Percentiles rank a stretch among this genome's conserved stretches.
Conservation (phyloP, 2,113 vertebrate genomes). For the Sebastes schlegelii region DNA sequence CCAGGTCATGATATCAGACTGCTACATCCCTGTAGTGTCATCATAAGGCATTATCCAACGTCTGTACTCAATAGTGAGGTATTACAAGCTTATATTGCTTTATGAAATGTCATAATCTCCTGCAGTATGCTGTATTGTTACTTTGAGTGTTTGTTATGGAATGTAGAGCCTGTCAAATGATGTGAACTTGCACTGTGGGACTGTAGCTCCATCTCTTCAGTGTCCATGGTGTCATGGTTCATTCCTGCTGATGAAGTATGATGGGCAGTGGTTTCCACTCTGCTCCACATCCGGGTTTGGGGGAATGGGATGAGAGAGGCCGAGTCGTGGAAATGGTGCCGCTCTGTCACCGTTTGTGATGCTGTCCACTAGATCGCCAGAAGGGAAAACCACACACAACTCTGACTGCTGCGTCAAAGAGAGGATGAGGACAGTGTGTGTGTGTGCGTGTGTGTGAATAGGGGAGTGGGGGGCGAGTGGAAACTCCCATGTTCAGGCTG, state of each 20-base stretch:
- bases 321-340: constrained; percentile 38
- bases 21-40: not conserved
- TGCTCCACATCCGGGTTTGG: constrained; percentile 24
- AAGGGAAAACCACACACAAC: constrained; percentile 55
- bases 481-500: constrained; percentile 67
- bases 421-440: constrained; percentile 22
- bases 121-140: not conserved
- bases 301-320: constrained; percentile 9
- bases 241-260: constrained; percentile 12
- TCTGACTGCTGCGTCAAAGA: constrained; percentile 56
- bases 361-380: constrained; percentile 38
- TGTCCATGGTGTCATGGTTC: not conserved
- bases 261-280: constrained; percentile 42
- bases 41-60: not conserved
- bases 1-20: constrained; percentile 24
- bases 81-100: not conserved
- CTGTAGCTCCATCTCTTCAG: not conserved
- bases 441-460: not conserved
- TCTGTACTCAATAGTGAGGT: not conserved
- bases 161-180: not conserved
- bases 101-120: not conserved
- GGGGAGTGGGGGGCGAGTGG: constrained; percentile 1
- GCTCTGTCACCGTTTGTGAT: constrained; percentile 48
- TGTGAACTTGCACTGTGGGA: not conserved
- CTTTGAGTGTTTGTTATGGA: not conserved